Percentiles rank a stretch among this genome's conserved stretches.
Evolutionary conservation across 2,113 vertebrate species (phyloP).

Genomic region (Strix uralensis): DNA sequence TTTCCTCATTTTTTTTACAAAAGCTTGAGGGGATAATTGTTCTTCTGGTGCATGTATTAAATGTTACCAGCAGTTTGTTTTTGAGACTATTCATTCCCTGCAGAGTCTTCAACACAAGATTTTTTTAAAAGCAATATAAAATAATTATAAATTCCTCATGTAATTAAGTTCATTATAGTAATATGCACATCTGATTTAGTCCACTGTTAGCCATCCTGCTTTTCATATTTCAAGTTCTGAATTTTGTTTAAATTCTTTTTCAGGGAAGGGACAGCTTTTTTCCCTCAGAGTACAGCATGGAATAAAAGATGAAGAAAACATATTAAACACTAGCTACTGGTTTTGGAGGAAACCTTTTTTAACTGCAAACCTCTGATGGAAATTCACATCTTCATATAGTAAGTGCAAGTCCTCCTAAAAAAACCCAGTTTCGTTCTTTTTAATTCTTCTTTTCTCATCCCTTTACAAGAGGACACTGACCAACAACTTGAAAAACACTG

Average conservation of each 20-base stretch:
- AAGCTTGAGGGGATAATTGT: slow-evolving; percentile 35
- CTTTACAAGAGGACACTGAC: neutral
- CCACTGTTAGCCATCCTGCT: neutral
- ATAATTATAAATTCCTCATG: slow-evolving; percentile 30
- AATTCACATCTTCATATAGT: neutral
- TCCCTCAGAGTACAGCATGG: neutral
- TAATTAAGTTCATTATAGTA: neutral
- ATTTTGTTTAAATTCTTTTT: neutral
- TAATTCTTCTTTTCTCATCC: neutral
- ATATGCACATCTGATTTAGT: neutral
- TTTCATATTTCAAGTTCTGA: neutral
- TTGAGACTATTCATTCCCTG: slow-evolving; percentile 15
- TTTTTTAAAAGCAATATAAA: slow-evolving; percentile 23
- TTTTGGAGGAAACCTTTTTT: neutral
- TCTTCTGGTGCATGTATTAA: slow-evolving; percentile 17
- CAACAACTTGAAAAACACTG: neutral
- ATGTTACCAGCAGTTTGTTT: slow-evolving; percentile 12
- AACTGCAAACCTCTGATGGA: neutral
- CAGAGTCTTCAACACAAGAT: neutral
- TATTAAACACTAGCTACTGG: neutral
- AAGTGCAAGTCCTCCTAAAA: neutral
- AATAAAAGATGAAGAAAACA: neutral
- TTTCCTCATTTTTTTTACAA: neutral
- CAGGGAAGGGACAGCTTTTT: neutral
- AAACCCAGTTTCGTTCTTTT: neutral